These are phyloP conservation scores for Silurus aristotelis DNA, from an alignment of 2,797 vertebrate species.

Conservation along the genomic window DNA sequence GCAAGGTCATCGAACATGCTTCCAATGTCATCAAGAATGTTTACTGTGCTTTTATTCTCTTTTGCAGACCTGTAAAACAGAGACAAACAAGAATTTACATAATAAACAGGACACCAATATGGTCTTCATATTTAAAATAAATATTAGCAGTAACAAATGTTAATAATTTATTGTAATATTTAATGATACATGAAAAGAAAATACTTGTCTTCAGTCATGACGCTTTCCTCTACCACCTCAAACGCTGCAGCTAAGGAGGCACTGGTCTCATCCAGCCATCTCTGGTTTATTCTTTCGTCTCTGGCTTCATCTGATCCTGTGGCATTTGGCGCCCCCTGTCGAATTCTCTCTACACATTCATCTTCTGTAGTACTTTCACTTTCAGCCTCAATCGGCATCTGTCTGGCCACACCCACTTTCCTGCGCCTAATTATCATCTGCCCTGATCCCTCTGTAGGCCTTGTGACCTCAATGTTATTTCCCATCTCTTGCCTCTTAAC, in stretches of 20 bases:
- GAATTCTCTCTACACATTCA: background rate
- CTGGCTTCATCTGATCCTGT: conserved; percentile 40
- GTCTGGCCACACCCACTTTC: conserved; percentile 54
- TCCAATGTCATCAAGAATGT: conserved; percentile 96
- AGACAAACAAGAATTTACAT: conserved; percentile 42
- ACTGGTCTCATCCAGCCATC: conserved; percentile 88
- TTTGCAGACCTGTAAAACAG: conserved; percentile 59
- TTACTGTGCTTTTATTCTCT: conserved; percentile 85
- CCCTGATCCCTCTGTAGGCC: conserved; percentile 35
- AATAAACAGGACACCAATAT: background rate
- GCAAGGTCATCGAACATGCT: conserved; percentile 98
- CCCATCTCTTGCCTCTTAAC: conserved; percentile 2
- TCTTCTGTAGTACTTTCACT: background rate
- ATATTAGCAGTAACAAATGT: background rate
- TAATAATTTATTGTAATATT: background rate
- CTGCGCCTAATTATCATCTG: conserved; percentile 45
- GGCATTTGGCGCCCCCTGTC: conserved; percentile 52
- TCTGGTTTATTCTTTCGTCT: conserved; percentile 28
- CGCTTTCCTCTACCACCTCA: conserved; percentile 89
- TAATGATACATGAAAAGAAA: background rate
- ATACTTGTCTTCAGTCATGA: conserved; percentile 81
- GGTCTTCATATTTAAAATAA: background rate
- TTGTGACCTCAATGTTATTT: conserved; percentile 12
- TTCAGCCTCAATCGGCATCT: conserved; percentile 52
- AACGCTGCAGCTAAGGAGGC: conserved; percentile 89